Percentiles rank a stretch among this genome's conserved stretches.
phyloP scores from a whole-genome alignment of 2,113 vertebrate genomes.

The Xyrauchen texanus region DNA sequence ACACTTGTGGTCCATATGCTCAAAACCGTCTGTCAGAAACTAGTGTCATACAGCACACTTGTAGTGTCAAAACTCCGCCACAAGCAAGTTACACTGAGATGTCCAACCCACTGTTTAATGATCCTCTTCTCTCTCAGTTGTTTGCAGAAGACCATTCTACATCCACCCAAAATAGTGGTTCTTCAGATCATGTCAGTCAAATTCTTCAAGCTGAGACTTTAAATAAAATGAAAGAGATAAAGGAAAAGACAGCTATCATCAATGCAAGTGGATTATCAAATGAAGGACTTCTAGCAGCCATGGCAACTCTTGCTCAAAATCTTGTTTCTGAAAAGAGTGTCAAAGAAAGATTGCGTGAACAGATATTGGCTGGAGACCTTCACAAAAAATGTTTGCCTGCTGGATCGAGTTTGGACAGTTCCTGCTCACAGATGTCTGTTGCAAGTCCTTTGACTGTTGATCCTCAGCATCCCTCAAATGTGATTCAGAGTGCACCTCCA shows the following conservation, averaged over 20 bases:
- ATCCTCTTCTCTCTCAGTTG: constrained; percentile 71
- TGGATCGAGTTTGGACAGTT: constrained; percentile 59
- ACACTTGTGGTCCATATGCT: constrained; percentile 49
- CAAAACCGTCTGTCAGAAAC: constrained; percentile 59
- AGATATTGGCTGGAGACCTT: constrained; percentile 82
- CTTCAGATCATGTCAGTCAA: constrained; percentile 50
- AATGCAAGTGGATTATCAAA: constrained; percentile 45
- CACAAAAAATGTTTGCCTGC: constrained; percentile 68
- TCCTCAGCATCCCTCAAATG: constrained; percentile 35
- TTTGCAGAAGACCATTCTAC: constrained; percentile 74
- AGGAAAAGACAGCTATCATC: constrained; percentile 26
- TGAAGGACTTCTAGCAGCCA: constrained; percentile 54
- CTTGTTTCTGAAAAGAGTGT: constrained; percentile 72
- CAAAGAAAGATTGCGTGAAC: constrained; percentile 77
- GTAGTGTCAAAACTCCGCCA: constrained; percentile 61
- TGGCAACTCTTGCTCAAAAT: constrained; percentile 49
- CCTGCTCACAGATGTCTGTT: constrained; percentile 43
- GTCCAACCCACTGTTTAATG: constrained; percentile 70
- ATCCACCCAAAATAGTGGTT: constrained; percentile 30
- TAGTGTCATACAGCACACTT: constrained; percentile 74
- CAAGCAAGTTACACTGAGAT: constrained; percentile 72
- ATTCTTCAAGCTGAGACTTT: constrained; percentile 56
- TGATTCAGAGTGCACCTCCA: constrained; percentile 29
- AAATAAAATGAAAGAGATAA: constrained; percentile 55
- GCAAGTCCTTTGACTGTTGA: constrained; percentile 20